Evolutionary conservation across 2,113 vertebrate species (phyloP).

Genomic region (Lonchura striata): DNA sequence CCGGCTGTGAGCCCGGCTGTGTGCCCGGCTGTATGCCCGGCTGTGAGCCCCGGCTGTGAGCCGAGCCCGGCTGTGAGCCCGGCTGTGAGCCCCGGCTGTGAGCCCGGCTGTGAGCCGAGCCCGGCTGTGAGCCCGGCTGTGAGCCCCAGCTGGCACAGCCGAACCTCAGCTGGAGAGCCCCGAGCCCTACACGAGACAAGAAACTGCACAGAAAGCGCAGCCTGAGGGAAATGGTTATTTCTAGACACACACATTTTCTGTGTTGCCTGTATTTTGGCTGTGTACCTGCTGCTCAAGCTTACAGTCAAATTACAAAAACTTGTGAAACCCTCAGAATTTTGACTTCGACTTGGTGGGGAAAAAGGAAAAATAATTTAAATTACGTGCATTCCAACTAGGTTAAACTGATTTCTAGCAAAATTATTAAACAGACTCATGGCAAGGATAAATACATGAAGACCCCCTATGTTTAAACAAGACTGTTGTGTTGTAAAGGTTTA

Average conservation of each 20-base stretch:
- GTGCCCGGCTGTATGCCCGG: too few relatives aligned
- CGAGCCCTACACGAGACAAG: neutral
- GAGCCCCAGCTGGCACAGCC: neutral
- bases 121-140: too few relatives aligned
- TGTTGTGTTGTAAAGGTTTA: neutral
- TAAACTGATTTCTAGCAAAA: neutral
- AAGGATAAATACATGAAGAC: neutral
- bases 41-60: too few relatives aligned
- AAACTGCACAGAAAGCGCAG: fast-evolving
- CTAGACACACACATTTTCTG: neutral
- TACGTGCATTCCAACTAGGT: neutral
- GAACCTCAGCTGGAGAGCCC: neutral
- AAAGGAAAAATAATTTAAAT: neutral
- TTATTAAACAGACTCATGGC: neutral
- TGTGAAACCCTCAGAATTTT: neutral
- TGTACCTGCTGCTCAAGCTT: neutral
- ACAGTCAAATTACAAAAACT: neutral
- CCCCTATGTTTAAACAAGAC: neutral
- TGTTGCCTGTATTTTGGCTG: neutral
- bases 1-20: too few relatives aligned
- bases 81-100: too few relatives aligned
- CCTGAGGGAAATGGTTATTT: neutral
- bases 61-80: too few relatives aligned
- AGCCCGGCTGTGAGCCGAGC: too few relatives aligned
- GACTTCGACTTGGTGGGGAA: neutral